Base-by-base conservation (phyloP, 2,888 invertebrate species). In the Xestia rhomboidea region DNA sequence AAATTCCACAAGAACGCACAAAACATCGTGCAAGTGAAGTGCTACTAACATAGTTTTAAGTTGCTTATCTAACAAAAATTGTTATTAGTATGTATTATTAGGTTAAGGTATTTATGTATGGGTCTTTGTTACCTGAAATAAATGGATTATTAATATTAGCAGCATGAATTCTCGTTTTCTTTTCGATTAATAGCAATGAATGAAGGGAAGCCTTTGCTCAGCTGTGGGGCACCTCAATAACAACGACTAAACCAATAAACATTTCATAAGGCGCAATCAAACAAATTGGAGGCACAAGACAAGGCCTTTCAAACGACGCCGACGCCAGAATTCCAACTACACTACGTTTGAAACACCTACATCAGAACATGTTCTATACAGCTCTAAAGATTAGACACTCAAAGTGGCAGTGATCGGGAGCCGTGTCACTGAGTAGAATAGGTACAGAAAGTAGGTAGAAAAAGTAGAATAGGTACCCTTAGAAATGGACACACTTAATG, bases 361-460 rank as follows among this genome's bases (percentile, higher is more conserved):
- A 71, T 54, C 54, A 54, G 34, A 54, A n/a, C 70, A 68, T 70
- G 62, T 73, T 83, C 38, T 60, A 60, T 30, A 71, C 67, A 60
- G 57, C 79, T 84, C 64, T 84, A 84, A 79, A 80, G 71, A 80
- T 84, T 75, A 75, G 66, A 67, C 62, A 79, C 64, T 75, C 62
- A 74, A 73, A 84, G 60, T 71, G 71, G 54, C 38, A 27, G 80
- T 44, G 68, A 73, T 74, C 63, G 51, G 60, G 27, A 51, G 18
- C 27, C 4, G 1, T 13, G 41, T 2, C 60, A 79, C 15, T 38
- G 3, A 44, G n/a, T 24, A 34, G n/a, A 13, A 44, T 21, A 34
- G 4, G 0, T 24, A 18, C 60, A 77, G 44, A 79, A 79, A n/a
- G n/a, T 21, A 34, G 4, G 0, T 24, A 18, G 49, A 77, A 34